Evolutionary conservation across 1,140 invertebrate genomes (phyloP).

Genomic region (Antheraea mylitta): DNA sequence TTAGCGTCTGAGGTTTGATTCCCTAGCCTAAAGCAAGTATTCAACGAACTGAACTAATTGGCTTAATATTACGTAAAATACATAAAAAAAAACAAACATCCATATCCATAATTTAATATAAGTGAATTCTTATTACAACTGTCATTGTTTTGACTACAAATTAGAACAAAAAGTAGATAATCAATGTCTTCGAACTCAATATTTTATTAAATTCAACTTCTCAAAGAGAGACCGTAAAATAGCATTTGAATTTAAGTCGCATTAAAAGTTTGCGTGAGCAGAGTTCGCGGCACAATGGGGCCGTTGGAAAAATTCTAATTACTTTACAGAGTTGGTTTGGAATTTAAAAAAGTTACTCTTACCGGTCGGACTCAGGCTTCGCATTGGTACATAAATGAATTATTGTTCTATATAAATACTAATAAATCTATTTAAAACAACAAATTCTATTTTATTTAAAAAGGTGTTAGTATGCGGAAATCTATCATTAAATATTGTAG

Average conservation of each 20-base stretch:
- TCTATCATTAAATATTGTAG: too few relatives aligned
- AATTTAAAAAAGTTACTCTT: conserved; percentile 65
- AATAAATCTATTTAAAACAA: not conserved
- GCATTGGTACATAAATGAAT: conserved; percentile 16
- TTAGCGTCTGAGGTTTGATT: too few relatives aligned
- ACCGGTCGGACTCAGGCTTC: conserved; percentile 30
- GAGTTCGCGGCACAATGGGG: conserved; percentile 62
- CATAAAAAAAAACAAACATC: too few relatives aligned
- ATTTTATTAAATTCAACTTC: conserved; percentile 58
- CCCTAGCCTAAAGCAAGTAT: too few relatives aligned
- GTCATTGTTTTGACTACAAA: conserved; percentile 9
- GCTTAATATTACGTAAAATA: too few relatives aligned
- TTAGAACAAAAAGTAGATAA: conserved; percentile 18
- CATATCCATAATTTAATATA: not conserved
- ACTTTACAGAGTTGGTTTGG: conserved; percentile 61
- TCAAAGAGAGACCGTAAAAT: conserved; percentile 64
- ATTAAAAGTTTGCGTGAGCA: conserved; percentile 70
- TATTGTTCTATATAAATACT: not conserved
- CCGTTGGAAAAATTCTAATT: conserved; percentile 73
- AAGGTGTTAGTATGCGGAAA: too few relatives aligned
- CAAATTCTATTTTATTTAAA: too few relatives aligned
- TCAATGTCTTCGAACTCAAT: conserved; percentile 37
- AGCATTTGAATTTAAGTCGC: conserved; percentile 71
- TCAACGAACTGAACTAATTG: too few relatives aligned
- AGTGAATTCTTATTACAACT: not conserved